A percentile compares a stretch with the other conserved stretches of the same genome.
These are phyloP conservation scores for Apocrypta bakeri DNA, from an alignment of 1,140 invertebrate genomes.

Conservation along the genomic window DNA sequence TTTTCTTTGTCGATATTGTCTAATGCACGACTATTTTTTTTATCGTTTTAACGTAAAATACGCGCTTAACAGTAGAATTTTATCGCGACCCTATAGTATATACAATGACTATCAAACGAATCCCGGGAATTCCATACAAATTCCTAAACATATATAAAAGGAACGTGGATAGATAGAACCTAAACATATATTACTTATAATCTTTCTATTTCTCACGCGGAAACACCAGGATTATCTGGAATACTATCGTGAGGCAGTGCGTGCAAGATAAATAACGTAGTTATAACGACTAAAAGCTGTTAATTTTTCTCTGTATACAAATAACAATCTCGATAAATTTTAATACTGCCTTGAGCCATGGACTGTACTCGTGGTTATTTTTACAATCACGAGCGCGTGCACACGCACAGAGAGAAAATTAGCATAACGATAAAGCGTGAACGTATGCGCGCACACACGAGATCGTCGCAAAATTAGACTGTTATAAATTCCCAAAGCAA, in stretches of 20 bases:
- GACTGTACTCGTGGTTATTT: too few species aligned
- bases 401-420: too few species aligned
- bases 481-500: background rate
- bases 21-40: too few species aligned
- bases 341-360: too few species aligned
- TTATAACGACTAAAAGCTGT: background rate
- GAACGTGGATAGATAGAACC: background rate
- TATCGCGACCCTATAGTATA: background rate
- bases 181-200: slow-evolving; percentile 5
- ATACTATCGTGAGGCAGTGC: background rate
- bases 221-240: background rate
- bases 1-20: too few species aligned
- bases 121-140: slow-evolving; percentile 15
- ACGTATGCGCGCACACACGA: too few species aligned
- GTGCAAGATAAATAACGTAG: background rate
- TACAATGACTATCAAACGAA: slow-evolving; percentile 4
- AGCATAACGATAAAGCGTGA: too few species aligned
- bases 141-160: background rate
- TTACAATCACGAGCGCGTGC: too few species aligned
- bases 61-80: background rate
- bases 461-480: background rate
- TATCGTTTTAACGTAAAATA: background rate
- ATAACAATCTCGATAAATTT: background rate
- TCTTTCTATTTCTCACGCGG: background rate
- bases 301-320: background rate